phyloP scores from a whole-genome alignment of 2,888 invertebrate genomes.

The Spicauda simplicius region DNA sequence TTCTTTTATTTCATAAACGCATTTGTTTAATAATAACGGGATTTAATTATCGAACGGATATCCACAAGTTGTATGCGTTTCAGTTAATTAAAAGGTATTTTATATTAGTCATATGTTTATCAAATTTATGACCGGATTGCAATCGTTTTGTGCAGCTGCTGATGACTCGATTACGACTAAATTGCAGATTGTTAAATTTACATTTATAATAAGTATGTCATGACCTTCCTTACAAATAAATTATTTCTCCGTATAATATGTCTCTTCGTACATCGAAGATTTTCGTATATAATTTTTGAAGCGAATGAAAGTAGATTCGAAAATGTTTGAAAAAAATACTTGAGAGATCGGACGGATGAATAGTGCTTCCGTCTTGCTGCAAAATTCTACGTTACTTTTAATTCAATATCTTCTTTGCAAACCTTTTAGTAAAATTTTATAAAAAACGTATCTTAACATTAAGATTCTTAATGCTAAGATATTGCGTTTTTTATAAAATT shows the following conservation, averaged over 20 bases:
- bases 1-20: neutral
- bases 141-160: conserved; percentile 5
- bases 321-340: neutral
- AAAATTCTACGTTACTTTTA: neutral
- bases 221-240: neutral
- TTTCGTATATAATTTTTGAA: neutral
- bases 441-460: neutral
- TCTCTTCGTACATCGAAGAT: conserved; percentile 3
- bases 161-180: neutral
- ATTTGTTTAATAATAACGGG: neutral
- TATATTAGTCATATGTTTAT: neutral
- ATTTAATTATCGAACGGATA: neutral
- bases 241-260: neutral
- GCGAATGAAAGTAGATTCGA: conserved; percentile 3
- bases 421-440: neutral
- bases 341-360: neutral
- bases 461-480: too few species aligned
- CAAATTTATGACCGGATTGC: neutral
- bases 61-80: neutral
- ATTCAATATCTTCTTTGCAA: neutral
- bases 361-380: neutral
- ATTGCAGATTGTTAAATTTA: neutral
- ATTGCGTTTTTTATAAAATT: too few species aligned
- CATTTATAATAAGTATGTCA: neutral
- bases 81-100: neutral